A percentile compares a stretch with the other conserved stretches of the same genome.
Conservation (phyloP, 2,797 vertebrate species). For the Rhadinocentrus ornatus region DNA sequence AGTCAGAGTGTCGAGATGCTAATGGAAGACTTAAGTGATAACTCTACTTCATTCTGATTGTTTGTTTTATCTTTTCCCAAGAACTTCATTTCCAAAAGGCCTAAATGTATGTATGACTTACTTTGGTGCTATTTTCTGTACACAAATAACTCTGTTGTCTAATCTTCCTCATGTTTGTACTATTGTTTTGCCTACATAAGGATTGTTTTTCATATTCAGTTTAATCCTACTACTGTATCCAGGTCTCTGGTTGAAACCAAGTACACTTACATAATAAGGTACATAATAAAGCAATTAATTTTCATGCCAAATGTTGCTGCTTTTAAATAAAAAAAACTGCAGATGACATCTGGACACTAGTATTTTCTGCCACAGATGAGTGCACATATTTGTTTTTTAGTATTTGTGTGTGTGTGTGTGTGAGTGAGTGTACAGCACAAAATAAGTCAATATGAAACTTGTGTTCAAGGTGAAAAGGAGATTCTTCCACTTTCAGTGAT, state of each 20-base stretch:
- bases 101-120: not conserved
- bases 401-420: constrained; percentile 7
- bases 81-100: not conserved
- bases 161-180: constrained; percentile 2
- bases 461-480: constrained; percentile 33
- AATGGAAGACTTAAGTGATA: constrained; percentile 46
- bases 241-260: constrained; percentile 19
- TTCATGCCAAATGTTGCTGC: constrained; percentile 24
- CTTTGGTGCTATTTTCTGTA: not conserved
- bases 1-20: constrained; percentile 30
- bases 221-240: constrained; percentile 2
- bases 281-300: constrained; percentile 6
- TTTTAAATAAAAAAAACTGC: constrained; percentile 42
- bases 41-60: constrained; percentile 15
- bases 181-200: not conserved
- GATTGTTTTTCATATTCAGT: not conserved
- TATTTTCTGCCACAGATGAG: constrained; percentile 28
- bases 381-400: not conserved
- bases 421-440: not conserved
- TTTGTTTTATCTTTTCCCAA: not conserved
- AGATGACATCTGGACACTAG: constrained; percentile 18
- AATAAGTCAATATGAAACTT: constrained; percentile 29
- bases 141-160: not conserved
- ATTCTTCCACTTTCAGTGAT: constrained; percentile 15
- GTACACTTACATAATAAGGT: not conserved